Evolutionary conservation across 2,113 vertebrate genomes (phyloP), one percentile per base, ranked within the genome.

Genomic region (Lepidothrix coronata): DNA sequence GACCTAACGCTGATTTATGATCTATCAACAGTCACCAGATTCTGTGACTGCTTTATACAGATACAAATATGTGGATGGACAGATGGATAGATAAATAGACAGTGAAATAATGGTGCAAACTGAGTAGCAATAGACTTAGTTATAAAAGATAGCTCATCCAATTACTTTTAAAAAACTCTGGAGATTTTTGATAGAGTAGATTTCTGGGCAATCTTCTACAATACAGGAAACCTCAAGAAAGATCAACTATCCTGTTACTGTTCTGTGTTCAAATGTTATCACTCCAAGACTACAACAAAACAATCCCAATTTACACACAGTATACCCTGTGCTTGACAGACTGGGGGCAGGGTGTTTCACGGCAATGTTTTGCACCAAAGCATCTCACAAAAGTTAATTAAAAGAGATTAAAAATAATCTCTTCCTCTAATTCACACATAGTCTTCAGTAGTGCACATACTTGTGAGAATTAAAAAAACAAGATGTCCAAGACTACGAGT

Each of bases 1-100:
- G 88, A 97, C 88, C 82, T 46, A 88, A 96, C 95, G 89, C 92
- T 97, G 97, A 98, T 98, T 97, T 97, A 97, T 95, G 93, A 95
- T 96, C 76, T 96, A 97, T 96, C 95, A 97, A 88, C 94, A 96
- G 90, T 96, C 94, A 97, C 88, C 89, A 97, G 96, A 97, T 96
- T 97, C 96, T 95, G 90, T 92, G 94, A 75, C 82, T 97, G 27
- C 74, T 92, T 95, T 95, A 89, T 95, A 96, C 84, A 95, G 73
- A 93, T 94, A 93, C 44, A 73, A 73, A 73, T 74, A 44, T 48
- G 39, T 59, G 43, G 46, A 97, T 27, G 95, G 91, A 84, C 43
- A 93, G 95, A 86, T 22, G 73, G 92, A 90, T 54, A 73, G 94
- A 96, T 93, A 95, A 97, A 97, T 71, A 97, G 91, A 96, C 90